Percentiles rank a stretch among this genome's conserved stretches.
Evolutionary conservation across 1,140 invertebrate genomes (phyloP).

Genomic region (Penaeus chinensis): DNA sequence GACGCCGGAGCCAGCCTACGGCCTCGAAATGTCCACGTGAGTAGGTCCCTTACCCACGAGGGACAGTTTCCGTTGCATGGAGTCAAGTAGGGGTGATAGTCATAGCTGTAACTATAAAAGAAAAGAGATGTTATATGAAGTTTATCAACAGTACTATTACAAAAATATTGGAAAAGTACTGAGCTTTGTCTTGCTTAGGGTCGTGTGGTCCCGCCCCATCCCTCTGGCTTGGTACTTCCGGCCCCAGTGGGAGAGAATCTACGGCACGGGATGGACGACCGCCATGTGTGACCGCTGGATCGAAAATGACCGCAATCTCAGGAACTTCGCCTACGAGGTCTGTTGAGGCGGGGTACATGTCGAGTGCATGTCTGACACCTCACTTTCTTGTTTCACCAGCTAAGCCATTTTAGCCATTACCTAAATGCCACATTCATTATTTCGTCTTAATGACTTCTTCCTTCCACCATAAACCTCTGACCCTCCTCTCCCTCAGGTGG

Average conservation of each 20-base stretch:
- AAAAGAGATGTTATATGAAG: too few species aligned
- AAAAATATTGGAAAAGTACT: too few species aligned
- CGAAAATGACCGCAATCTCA: constrained; percentile 83
- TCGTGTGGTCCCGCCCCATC: constrained; percentile 90
- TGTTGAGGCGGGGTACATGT: background rate
- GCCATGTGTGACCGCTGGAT: constrained; percentile 89
- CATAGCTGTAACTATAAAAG: too few species aligned
- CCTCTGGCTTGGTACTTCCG: constrained; percentile 93
- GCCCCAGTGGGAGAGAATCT: constrained; percentile 83
- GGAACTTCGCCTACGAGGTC: constrained; percentile 86
- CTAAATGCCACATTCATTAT: too few species aligned
- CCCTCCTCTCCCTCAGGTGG: constrained; percentile 35
- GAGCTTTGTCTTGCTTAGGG: constrained; percentile 68
- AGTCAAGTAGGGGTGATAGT: too few species aligned
- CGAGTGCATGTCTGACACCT: background rate
- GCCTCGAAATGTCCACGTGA: constrained; percentile 82
- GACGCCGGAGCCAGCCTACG: constrained; percentile 76
- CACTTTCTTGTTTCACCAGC: background rate
- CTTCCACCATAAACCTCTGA: background rate
- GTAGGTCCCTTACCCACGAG: constrained; percentile 67
- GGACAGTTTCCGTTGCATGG: too few species aligned
- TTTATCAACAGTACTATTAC: too few species aligned
- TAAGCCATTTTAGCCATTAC: too few species aligned
- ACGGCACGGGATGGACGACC: constrained; percentile 79
- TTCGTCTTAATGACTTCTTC: background rate